Base-by-base conservation (phyloP, 1,140 invertebrate genomes). In the Drosophila grimshawi region DNA sequence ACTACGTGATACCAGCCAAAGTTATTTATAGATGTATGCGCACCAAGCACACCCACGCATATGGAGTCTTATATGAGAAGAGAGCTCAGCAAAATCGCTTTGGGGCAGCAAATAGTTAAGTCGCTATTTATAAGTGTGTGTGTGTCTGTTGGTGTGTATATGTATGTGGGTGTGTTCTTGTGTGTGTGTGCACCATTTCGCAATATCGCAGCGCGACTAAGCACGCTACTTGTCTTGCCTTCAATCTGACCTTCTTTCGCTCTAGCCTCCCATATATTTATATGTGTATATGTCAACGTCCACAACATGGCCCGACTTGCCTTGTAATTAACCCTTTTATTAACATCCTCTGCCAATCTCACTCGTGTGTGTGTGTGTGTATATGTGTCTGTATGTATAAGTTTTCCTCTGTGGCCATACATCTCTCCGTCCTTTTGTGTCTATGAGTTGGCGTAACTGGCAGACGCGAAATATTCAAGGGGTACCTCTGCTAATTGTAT, bases 291-390 rank as follows among this genome's bases (percentile, higher is more conserved):
- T 65, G 63, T 46, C 37, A 33, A 29, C 49, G 60, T 69, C 35
- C 8, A 43, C 59, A 73, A 66, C 39, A 63, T 51, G 59, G 61
- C 51, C 51, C 61, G 53, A 33, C 78, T 71, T 55, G 78, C 46
- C 75, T 71, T 78, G 41, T 86, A 86, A 86, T 86, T 86, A 86
- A 85, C 81, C 81, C 81, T 66, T 81, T 78, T 78, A 78, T 75
- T 80, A 86, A 86, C 76, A 81, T 70, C 35, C 51, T 61, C 43
- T 46, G 48, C 41, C 35, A 51, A 32, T 30, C 62, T 46, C 29
- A 52, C 39, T 32, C 32, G 37, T 52, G 35, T 41, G 10, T 41
- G 37, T 33, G 5, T 7, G n/a, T 27, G 4, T 19, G 19, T 19
- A 1, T 19, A 19, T 19, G 19, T 19, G 1, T 19, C 19, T 19